Evolutionary conservation across 1,140 invertebrate genomes (phyloP), one percentile per base, ranked within the genome.

Genomic region (Neotoxoptera formosana): DNA sequence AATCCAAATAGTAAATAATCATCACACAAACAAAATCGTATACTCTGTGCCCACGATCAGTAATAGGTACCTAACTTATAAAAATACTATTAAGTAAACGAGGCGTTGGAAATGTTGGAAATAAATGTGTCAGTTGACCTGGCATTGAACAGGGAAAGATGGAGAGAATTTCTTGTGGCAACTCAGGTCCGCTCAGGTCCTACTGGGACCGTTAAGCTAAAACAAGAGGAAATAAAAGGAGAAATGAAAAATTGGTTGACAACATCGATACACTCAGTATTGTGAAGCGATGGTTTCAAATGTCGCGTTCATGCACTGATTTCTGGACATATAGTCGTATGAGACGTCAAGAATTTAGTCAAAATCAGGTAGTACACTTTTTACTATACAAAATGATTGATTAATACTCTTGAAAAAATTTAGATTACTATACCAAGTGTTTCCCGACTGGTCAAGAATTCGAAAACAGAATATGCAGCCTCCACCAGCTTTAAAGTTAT

Each of bases 251-350:
- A 36, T 7, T 25, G 0, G 11, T 90, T 45, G n/a, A 60, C 20
- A 17, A 60, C 45, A 45, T 8, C 9, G 20, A 67, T 90, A n/a
- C 6, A 67, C n/a, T n/a, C 89, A 90, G 7, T 41, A 45, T 67
- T 60, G 45, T 25, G 41, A 91, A 83, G 41, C 45, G 36, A 20
- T 7, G 34, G 67, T 83, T 83, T 67, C 90, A n/a, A n/a, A 1
- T 91, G 90, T 83, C n/a, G n/a, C 90, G 90, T 48, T 81, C 90
- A 36, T 91, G 90, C 25, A 91, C 90, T 36, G 90, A 91, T 41
- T 91, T 91, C 0, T 45, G 30, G 23, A 83, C 90, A 30, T 91
- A 83, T 76, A 83, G 30, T 41, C 41, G 41, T 47, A 91, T 76
- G 41, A 48, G n/a, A 36, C 90, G 90, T 7, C 90, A 91, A 91